A percentile compares a stretch with the other conserved stretches of the same genome.
Evolutionary conservation across 1,140 invertebrate genomes (phyloP).

Genomic region (Zaprionus gabonicus): DNA sequence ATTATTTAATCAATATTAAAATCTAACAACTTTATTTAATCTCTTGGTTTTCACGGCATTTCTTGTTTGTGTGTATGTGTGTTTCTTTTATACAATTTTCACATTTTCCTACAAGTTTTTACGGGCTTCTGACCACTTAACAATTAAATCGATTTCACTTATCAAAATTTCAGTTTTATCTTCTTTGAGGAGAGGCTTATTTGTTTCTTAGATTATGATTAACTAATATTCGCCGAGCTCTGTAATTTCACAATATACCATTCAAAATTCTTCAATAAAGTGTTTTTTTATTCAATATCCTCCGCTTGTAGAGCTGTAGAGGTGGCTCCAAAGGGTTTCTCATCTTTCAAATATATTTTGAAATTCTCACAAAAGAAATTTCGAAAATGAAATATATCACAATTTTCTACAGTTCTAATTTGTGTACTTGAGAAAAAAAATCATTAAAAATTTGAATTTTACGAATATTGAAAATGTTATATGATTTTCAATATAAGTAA

Average conservation of each 20-base stretch:
- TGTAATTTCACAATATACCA: constrained; percentile 21
- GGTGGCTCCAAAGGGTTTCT: background rate
- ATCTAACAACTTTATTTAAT: constrained; percentile 26
- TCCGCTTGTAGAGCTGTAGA: constrained; percentile 3
- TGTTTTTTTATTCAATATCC: background rate
- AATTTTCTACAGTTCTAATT: constrained; percentile 38
- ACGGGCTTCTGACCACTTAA: constrained; percentile 43
- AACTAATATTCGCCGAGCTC: constrained; percentile 31
- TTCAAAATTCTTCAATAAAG: background rate
- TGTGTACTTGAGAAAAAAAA: constrained; percentile 1
- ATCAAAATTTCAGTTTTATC: constrained; percentile 41
- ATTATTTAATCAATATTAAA: constrained; percentile 48
- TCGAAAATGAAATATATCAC: constrained; percentile 42
- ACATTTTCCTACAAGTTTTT: constrained; percentile 31
- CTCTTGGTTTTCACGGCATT: constrained; percentile 11
- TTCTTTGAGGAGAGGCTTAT: constrained; percentile 18
- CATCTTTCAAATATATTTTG: constrained; percentile 1
- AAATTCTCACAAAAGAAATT: constrained; percentile 13
- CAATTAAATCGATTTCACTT: constrained; percentile 29
- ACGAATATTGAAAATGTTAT: background rate
- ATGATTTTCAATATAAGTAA: background rate
- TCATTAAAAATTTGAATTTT: constrained; percentile 7
- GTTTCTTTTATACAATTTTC: constrained; percentile 28
- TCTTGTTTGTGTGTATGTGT: constrained; percentile 8
- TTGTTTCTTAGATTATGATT: constrained; percentile 11